These are phyloP conservation scores for Sylvilagus bachmani DNA, from an alignment of 2,113 vertebrate genomes.

Conservation along the genomic window DNA sequence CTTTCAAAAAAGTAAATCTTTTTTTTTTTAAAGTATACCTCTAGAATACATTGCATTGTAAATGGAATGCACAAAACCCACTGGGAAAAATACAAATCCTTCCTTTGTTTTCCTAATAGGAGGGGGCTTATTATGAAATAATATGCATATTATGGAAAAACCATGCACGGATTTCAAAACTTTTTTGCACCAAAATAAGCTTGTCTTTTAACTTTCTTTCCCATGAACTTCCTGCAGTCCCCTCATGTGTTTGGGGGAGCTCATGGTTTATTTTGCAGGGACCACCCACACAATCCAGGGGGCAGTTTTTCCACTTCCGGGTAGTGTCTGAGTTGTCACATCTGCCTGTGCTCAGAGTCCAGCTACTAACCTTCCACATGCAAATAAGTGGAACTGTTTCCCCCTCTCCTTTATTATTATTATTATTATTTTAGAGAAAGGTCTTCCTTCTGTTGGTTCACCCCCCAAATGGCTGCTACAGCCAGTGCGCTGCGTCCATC, in stretches of 20 bases:
- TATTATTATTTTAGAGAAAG: too few relatives aligned
- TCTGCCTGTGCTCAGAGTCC: background rate
- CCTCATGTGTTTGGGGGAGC: background rate
- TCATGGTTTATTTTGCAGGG: background rate
- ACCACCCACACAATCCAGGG: fast-evolving
- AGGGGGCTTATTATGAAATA: too few relatives aligned
- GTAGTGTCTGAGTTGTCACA: background rate
- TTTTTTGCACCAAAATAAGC: too few relatives aligned
- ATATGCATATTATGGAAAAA: too few relatives aligned
- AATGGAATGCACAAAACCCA: background rate
- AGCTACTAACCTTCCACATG: background rate
- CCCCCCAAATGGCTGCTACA: too few relatives aligned
- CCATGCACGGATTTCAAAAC: too few relatives aligned
- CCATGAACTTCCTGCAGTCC: too few relatives aligned
- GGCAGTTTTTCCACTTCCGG: background rate
- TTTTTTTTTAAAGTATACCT: too few relatives aligned
- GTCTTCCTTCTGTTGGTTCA: too few relatives aligned
- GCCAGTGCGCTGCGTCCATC: too few relatives aligned
- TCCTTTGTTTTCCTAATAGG: background rate
- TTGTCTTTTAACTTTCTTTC: too few relatives aligned
- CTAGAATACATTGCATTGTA: fast-evolving
- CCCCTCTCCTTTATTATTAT: background rate
- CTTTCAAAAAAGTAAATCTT: too few relatives aligned
- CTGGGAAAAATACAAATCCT: fast-evolving
- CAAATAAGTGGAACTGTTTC: background rate